These are phyloP conservation scores for Jacana jacana DNA, from an alignment of 2,113 vertebrate species.

Conservation along the genomic window DNA sequence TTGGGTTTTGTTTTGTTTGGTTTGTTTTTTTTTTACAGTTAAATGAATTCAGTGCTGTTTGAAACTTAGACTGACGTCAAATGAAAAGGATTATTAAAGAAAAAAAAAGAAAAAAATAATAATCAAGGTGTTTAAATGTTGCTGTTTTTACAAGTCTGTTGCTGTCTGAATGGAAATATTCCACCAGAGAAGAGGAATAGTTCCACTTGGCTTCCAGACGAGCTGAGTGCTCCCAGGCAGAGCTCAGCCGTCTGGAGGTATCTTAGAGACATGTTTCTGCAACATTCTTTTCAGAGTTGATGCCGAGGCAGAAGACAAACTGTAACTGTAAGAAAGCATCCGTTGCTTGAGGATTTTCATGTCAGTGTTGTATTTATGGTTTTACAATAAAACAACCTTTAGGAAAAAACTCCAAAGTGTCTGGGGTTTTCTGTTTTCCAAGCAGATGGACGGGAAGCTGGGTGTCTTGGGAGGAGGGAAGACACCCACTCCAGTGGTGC, in stretches of 20 bases:
- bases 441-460: not conserved
- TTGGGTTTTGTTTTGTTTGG: not conserved
- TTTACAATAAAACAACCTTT: conserved; percentile 82
- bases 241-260: conserved; percentile 51
- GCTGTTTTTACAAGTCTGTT: conserved; percentile 78
- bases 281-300: conserved; percentile 74
- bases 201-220: conserved; percentile 66
- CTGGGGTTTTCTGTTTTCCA: not conserved
- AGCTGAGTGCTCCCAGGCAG: conserved; percentile 59
- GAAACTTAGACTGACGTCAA: conserved; percentile 73
- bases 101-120: conserved; percentile 44
- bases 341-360: conserved; percentile 79
- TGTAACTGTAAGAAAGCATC: conserved; percentile 77
- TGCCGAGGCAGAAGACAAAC: conserved; percentile 77
- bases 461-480: not conserved
- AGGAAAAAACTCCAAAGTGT: conserved; percentile 40
- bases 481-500: no score
- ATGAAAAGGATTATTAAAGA: conserved; percentile 67
- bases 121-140: conserved; percentile 74
- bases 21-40: conserved; percentile 57
- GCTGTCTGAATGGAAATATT: conserved; percentile 75
- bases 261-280: conserved; percentile 67
- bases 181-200: conserved; percentile 67
- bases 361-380: conserved; percentile 85
- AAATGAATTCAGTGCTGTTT: conserved; percentile 73